Base-by-base conservation (phyloP, 2,888 invertebrate genomes). In the Petrolisthes manimaculis region DNA sequence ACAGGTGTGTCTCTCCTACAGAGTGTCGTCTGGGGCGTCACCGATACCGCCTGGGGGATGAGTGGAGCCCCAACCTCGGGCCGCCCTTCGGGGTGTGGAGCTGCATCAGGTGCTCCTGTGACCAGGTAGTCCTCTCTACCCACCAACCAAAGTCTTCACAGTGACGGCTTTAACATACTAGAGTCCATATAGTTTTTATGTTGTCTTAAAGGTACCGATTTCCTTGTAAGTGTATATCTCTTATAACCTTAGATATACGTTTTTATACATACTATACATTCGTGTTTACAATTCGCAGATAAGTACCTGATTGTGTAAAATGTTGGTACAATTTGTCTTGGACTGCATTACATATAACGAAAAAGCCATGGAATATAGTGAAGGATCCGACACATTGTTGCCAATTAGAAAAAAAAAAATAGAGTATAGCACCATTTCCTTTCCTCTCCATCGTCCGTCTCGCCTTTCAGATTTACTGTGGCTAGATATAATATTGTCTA, bases 81-180 rank as follows among this genome's bases (percentile, higher is more conserved):
- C 96, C 97, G 86, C 98, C 98, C 24, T 97, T 97, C 93, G 98
- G 98, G 91, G 95, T 97, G 91, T 96, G 98, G 95, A 96, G 97
- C 94, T 98, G 98, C 95, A 97, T 98, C 94, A 96, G 96, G 94
- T 98, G 98, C 94, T 96, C 97, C 95, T 98, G 98, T 94, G 95
- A 97, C 92, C 95, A 96, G 95, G 98, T 98, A 67, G 91, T n/a
- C n/a, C n/a, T n/a, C n/a, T n/a, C n/a, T n/a, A n/a, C 88, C 89
- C 1, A 3, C 37, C 8, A 53, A 0, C 8, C 53, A 9, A n/a
- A n/a, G 81, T 53, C 69, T 81, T 55, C 9, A 51, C 8, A 56
- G 55, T n/a, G 6, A 4, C n/a, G 5, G 21, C 18, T 18, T 24
- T 18, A 21, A 0, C 6, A 24, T 75, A 4, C 9, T 9, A 6